Conservation (phyloP, 2,888 invertebrate genomes). For the Sesia apiformis region DNA sequence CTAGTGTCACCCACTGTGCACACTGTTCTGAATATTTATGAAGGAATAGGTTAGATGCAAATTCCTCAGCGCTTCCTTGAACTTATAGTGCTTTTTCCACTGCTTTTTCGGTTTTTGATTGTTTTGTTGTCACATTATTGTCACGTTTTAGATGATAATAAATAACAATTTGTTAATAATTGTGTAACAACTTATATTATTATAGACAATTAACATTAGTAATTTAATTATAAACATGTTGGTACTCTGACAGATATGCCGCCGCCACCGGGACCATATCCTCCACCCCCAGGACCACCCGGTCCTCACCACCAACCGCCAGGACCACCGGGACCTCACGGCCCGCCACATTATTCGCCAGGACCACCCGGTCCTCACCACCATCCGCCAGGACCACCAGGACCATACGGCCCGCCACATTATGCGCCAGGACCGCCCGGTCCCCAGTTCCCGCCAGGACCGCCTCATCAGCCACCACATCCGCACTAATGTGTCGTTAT, state of each 20-base stretch:
- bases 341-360: neutral
- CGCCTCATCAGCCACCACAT: slow-evolving; percentile 9
- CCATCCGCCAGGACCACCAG: neutral
- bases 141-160: too few relatives aligned
- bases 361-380: slow-evolving; percentile 1
- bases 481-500: slow-evolving; percentile 7
- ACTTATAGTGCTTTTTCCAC: too few relatives aligned
- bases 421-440: slow-evolving; percentile 3
- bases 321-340: neutral
- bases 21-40: too few relatives aligned
- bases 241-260: slow-evolving; percentile 1
- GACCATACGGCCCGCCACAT: slow-evolving; percentile 5
- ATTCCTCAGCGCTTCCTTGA: too few relatives aligned
- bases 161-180: too few relatives aligned
- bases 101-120: too few relatives aligned
- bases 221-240: neutral
- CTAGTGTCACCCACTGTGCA: too few relatives aligned
- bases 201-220: neutral
- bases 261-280: slow-evolving; percentile 2
- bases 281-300: slow-evolving; percentile 4
- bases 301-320: slow-evolving; percentile 1
- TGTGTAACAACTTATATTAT: too few relatives aligned
- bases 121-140: too few relatives aligned
- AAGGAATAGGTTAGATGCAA: too few relatives aligned
- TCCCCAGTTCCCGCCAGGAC: neutral